Conservation (phyloP, 2,797 vertebrate genomes). For the Microcaecilia unicolor region DNA sequence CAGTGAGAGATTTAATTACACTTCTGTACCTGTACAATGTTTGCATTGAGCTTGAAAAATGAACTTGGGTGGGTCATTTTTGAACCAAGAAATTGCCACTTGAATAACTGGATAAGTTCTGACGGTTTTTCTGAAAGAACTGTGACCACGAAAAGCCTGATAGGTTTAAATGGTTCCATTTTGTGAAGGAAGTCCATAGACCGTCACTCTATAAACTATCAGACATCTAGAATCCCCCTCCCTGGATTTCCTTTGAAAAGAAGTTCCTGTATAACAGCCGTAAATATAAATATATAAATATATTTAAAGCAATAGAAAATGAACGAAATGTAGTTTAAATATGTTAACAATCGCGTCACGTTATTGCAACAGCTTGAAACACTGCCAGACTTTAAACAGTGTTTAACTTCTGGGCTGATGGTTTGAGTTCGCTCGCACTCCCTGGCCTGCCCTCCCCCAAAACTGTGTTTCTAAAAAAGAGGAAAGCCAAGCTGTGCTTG, state of each 20-base stretch:
- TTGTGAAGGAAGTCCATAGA: no score
- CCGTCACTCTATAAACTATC: no score
- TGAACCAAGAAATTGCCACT: neutral
- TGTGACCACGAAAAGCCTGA: no score
- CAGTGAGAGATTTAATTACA: neutral
- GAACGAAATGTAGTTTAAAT: no score
- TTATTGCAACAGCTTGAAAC: slow-evolving; percentile 31
- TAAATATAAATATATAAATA: no score
- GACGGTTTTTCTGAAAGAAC: slow-evolving; percentile 2
- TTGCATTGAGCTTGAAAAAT: neutral
- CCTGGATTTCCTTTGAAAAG: slow-evolving; percentile 33
- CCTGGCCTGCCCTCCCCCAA: no score
- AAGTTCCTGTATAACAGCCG: no score
- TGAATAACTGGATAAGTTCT: neutral
- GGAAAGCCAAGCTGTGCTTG: no score
- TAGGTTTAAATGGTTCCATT: no score
- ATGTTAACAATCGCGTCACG: slow-evolving; percentile 13
- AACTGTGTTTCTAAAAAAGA: no score
- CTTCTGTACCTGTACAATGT: neutral
- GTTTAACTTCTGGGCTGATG: slow-evolving; percentile 31
- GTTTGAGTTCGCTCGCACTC: no score
- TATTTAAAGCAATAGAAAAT: no score
- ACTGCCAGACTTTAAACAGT: slow-evolving; percentile 19
- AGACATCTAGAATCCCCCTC: slow-evolving; percentile 25
- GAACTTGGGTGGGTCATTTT: neutral